Percentiles rank a stretch among this genome's conserved stretches.
Conservation (phyloP, 1,140 invertebrate species). For the Neelides sp. region DNA sequence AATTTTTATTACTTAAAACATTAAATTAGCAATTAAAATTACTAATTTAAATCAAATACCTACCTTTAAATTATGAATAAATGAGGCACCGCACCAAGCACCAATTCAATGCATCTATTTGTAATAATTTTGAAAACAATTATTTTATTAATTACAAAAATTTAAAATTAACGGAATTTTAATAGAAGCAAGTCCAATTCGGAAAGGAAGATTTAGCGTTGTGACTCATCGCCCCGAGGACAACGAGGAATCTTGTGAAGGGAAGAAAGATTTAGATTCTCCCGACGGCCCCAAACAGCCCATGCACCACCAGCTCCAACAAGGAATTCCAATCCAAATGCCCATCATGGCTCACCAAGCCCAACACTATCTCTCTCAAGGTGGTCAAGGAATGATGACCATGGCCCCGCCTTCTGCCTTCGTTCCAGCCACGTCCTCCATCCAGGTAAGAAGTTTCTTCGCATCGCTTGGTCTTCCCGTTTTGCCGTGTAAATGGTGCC, state of each 20-base stretch:
- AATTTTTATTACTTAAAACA: too few relatives aligned
- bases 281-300: not conserved
- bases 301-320: constrained; percentile 1
- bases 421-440: constrained; percentile 6
- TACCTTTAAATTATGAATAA: too few relatives aligned
- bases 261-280: not conserved
- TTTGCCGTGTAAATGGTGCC: too few relatives aligned
- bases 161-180: too few relatives aligned
- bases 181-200: constrained; percentile 17
- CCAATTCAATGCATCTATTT: too few relatives aligned
- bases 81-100: too few relatives aligned
- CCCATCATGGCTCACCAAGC: not conserved
- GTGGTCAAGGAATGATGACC: constrained; percentile 3
- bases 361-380: not conserved
- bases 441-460: constrained; percentile 5
- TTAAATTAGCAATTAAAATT: too few relatives aligned
- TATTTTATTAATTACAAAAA: too few relatives aligned
- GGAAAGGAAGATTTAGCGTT: constrained; percentile 31
- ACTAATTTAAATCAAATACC: too few relatives aligned
- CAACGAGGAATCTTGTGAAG: constrained; percentile 11
- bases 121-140: too few relatives aligned
- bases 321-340: not conserved
- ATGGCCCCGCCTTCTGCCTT: constrained; percentile 11
- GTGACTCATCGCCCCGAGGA: constrained; percentile 31
- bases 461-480: not conserved